phyloP scores from a whole-genome alignment of 2,113 vertebrate genomes.

The Columba livia region DNA sequence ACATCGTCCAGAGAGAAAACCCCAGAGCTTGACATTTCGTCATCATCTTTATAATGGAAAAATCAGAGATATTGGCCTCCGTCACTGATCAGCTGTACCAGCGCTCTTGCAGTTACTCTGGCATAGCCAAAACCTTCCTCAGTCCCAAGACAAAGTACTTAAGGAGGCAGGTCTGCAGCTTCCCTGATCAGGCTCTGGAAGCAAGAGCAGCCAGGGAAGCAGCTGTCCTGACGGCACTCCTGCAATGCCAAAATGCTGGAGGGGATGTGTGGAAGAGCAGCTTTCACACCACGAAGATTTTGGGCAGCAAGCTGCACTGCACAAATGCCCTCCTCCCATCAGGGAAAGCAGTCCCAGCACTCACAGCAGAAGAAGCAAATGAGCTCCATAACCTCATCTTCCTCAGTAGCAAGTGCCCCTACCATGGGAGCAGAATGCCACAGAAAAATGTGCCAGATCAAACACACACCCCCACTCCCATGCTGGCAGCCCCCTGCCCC shows the following conservation, averaged over 20 bases:
- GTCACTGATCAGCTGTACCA: not conserved
- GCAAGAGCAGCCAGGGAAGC: not conserved
- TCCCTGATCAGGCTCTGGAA: not conserved
- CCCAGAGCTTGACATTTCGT: not conserved
- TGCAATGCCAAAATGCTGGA: not conserved
- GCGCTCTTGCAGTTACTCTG: not conserved
- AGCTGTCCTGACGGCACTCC: not conserved
- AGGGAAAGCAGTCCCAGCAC: not conserved
- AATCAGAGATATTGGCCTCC: not conserved
- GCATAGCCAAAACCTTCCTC: not conserved
- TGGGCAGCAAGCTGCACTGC: rapidly evolving
- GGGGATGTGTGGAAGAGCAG: not conserved
- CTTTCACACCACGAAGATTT: rapidly evolving
- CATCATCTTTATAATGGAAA: not conserved
- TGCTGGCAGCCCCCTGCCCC: rapidly evolving
- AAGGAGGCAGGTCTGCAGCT: not conserved
- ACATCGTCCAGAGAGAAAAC: not conserved
- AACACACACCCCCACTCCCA: not conserved
- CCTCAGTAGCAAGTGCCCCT: rapidly evolving
- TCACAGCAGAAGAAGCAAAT: not conserved
- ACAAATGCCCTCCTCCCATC: not conserved
- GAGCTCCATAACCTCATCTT: not conserved
- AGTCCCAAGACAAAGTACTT: not conserved
- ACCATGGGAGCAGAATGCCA: rapidly evolving
- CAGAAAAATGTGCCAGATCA: not conserved